Evolutionary conservation across 2,113 vertebrate genomes (phyloP).

Genomic region (Hoplias malabaricus): DNA sequence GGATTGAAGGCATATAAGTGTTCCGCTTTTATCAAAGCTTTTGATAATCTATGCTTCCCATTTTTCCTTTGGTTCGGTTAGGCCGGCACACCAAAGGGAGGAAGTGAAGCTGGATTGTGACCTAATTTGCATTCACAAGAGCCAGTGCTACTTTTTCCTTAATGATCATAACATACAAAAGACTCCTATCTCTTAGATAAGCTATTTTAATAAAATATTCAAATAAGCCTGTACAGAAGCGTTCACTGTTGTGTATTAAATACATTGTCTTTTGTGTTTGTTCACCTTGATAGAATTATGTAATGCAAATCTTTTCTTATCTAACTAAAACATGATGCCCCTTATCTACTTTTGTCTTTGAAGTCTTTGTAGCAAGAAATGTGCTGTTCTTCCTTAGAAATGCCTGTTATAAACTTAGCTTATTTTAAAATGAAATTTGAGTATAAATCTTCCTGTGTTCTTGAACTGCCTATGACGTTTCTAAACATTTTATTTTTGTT

Average conservation of each 20-base stretch:
- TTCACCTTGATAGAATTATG: background rate
- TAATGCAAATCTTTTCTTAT: slow-evolving; percentile 8
- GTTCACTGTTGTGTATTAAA: background rate
- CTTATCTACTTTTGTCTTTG: background rate
- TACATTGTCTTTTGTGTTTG: background rate
- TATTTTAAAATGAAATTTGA: background rate
- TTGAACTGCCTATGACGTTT: too few relatives aligned
- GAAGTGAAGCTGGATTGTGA: slow-evolving; percentile 31
- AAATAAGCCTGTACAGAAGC: slow-evolving; percentile 21
- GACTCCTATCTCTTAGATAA: slow-evolving; percentile 37
- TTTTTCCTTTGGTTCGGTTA: slow-evolving; percentile 11
- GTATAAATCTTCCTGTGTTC: too few relatives aligned
- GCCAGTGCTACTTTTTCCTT: background rate
- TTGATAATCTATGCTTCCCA: background rate
- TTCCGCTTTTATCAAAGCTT: background rate
- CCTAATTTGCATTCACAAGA: slow-evolving; percentile 43
- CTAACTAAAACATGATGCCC: background rate
- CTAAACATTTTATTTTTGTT: background rate
- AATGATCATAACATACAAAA: slow-evolving; percentile 13
- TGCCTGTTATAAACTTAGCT: background rate
- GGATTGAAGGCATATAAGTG: background rate
- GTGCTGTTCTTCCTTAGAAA: background rate
- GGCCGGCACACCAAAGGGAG: background rate
- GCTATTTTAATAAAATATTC: slow-evolving; percentile 5
- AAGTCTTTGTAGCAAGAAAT: background rate